These are phyloP conservation scores for Andrena minutula DNA, from an alignment of 2,888 invertebrate species.

Conservation along the genomic window DNA sequence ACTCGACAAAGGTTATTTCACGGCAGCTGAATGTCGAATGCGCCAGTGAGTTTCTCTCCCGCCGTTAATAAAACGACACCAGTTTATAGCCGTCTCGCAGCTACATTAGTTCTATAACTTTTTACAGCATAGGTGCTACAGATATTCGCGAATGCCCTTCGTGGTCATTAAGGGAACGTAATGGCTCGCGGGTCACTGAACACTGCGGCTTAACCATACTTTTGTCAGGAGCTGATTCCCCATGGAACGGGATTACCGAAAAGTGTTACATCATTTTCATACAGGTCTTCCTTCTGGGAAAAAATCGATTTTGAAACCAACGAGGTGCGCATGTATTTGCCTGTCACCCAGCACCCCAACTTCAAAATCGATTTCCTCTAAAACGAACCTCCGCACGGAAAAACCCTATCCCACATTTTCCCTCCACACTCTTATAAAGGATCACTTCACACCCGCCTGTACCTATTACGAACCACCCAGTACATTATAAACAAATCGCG, in stretches of 20 bases:
- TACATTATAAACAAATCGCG: neutral
- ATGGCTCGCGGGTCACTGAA: neutral
- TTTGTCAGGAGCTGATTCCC: neutral
- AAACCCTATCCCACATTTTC: neutral
- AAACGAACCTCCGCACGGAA: slow-evolving; percentile 1
- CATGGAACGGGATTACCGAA: neutral
- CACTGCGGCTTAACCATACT: neutral
- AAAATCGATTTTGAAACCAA: neutral
- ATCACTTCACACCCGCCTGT: neutral
- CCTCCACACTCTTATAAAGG: neutral
- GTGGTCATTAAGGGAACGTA: slow-evolving; percentile 17
- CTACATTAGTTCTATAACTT: slow-evolving; percentile 24
- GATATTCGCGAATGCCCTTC: slow-evolving; percentile 4
- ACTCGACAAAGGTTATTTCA: slow-evolving; percentile 35
- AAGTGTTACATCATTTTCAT: neutral
- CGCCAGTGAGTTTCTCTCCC: slow-evolving; percentile 8
- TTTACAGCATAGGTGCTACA: slow-evolving; percentile 15
- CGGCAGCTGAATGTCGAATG: slow-evolving; percentile 18
- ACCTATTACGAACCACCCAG: neutral
- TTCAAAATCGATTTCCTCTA: slow-evolving; percentile 26
- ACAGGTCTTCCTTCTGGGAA: neutral
- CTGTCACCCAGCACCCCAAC: neutral
- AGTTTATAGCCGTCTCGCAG: slow-evolving; percentile 22
- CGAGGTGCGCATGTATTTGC: slow-evolving; percentile 1
- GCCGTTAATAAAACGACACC: slow-evolving; percentile 30